A percentile compares a stretch with the other conserved stretches of the same genome.
phyloP scores from a whole-genome alignment of 2,797 vertebrate species.

The Iguana delicatissima region DNA sequence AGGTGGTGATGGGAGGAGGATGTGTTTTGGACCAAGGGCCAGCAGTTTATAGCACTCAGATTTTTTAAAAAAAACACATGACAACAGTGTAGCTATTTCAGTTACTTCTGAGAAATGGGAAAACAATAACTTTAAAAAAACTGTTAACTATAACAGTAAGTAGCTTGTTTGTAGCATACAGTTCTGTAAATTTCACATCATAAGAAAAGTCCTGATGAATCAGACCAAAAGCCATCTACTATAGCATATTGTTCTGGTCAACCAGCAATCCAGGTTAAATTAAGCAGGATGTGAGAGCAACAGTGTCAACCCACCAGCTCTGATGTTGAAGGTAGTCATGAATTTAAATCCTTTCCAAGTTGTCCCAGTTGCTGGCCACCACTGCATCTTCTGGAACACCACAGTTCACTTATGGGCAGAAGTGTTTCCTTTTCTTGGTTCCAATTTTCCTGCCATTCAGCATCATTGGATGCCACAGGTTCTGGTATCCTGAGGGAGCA shows the following conservation, averaged over 20 bases:
- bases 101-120: not conserved
- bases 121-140: not conserved
- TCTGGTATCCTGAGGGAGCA: not conserved
- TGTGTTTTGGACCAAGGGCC: not conserved
- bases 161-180: no score
- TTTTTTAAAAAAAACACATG: no score
- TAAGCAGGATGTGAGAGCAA: not conserved
- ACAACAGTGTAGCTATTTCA: not conserved
- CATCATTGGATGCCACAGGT: not conserved
- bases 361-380: not conserved
- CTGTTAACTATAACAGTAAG: no score
- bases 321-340: not conserved
- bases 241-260: not conserved
- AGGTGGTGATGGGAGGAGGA: not conserved
- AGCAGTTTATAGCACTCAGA: not conserved
- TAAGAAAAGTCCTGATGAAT: no score
- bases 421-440: no score
- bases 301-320: not conserved
- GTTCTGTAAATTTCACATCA: no score
- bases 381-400: not conserved
- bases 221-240: not conserved
- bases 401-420: no score
- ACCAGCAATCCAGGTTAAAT: not conserved
- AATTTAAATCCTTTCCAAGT: not conserved
- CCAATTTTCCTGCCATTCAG: not conserved